phyloP scores from a whole-genome alignment of 2,113 vertebrate species.

The Vicugna pacos region DNA sequence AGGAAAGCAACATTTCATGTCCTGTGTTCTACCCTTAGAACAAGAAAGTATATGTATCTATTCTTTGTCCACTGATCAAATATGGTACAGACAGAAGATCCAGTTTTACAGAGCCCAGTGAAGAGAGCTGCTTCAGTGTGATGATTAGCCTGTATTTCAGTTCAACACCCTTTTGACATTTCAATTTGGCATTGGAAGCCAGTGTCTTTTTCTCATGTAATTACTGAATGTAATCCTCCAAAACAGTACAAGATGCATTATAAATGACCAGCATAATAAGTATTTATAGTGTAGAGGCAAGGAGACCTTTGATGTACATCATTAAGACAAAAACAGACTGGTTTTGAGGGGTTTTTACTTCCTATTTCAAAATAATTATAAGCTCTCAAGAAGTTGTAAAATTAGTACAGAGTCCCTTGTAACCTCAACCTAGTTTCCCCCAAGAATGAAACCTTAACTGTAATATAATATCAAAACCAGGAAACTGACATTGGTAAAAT shows the following conservation, averaged over 20 bases:
- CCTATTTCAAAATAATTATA: constrained; percentile 26
- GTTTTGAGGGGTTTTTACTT: neutral
- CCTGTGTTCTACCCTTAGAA: neutral
- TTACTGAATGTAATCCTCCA: constrained; percentile 1
- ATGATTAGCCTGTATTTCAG: neutral
- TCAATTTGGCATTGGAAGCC: neutral
- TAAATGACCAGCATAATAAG: neutral
- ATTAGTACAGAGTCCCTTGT: neutral
- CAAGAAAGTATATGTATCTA: neutral
- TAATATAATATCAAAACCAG: constrained; percentile 31
- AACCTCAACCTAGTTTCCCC: neutral
- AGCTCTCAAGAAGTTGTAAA: constrained; percentile 1
- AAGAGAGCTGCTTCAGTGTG: neutral
- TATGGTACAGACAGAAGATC: neutral
- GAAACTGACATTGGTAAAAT: constrained; percentile 1
- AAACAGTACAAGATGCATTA: neutral
- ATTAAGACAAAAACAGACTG: neutral
- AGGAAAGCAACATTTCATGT: neutral
- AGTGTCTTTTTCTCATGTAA: constrained; percentile 22
- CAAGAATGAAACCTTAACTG: neutral
- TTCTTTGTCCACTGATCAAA: neutral
- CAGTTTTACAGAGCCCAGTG: neutral
- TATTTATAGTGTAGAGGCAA: neutral
- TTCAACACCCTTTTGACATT: neutral
- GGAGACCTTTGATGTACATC: neutral